These are phyloP conservation scores for Menidia beryllina DNA, from an alignment of 2,113 vertebrate genomes.

Conservation along the genomic window DNA sequence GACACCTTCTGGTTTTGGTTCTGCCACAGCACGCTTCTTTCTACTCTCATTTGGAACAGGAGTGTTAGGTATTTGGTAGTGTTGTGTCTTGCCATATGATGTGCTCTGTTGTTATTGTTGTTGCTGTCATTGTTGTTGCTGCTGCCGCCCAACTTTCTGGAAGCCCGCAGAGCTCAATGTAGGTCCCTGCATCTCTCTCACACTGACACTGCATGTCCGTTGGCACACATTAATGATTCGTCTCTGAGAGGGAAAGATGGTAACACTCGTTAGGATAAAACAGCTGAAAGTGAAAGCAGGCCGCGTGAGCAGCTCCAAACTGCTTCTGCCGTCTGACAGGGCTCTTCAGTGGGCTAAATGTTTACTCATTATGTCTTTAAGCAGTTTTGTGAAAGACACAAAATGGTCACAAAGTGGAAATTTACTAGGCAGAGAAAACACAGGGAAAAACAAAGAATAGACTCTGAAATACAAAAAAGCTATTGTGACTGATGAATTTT, in stretches of 20 bases:
- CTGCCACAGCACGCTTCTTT: slow-evolving; percentile 19
- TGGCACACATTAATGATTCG: slow-evolving; percentile 51
- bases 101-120: slow-evolving; percentile 79
- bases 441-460: slow-evolving; percentile 2
- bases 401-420: slow-evolving; percentile 10
- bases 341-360: not conserved
- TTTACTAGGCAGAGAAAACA: slow-evolving; percentile 13
- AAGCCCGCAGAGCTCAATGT: slow-evolving; percentile 85
- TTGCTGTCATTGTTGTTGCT: slow-evolving; percentile 76
- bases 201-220: slow-evolving; percentile 70
- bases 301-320: slow-evolving; percentile 7
- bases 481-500: slow-evolving; percentile 39
- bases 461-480: slow-evolving; percentile 32
- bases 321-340: not conserved
- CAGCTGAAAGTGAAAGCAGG: slow-evolving; percentile 15
- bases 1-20: slow-evolving; percentile 7
- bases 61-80: slow-evolving; percentile 56
- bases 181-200: slow-evolving; percentile 76
- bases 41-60: slow-evolving; percentile 31
- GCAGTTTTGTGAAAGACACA: slow-evolving; percentile 20
- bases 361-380: slow-evolving; percentile 11
- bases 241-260: slow-evolving; percentile 49
- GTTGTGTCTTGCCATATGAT: slow-evolving; percentile 81
- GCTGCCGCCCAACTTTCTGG: slow-evolving; percentile 80
- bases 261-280: slow-evolving; percentile 33